phyloP scores from a whole-genome alignment of 2,888 invertebrate species.

The Caenorhabditis wallacei region DNA sequence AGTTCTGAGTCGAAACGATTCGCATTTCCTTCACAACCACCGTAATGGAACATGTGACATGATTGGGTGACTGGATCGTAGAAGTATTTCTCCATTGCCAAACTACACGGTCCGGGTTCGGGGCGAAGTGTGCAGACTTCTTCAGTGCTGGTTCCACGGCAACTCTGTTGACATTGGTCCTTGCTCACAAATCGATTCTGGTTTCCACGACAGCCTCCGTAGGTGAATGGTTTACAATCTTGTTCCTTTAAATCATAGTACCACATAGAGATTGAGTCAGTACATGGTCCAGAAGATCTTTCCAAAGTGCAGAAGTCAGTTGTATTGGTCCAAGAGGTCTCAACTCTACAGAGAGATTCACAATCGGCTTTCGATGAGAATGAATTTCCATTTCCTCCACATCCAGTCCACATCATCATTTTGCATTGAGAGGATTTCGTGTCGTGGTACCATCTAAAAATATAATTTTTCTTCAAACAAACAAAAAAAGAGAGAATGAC shows the following conservation, averaged over 20 bases:
- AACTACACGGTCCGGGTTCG: constrained; percentile 74
- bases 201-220: constrained; percentile 82
- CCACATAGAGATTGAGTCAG: constrained; percentile 80
- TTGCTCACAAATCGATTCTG: constrained; percentile 70
- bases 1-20: constrained; percentile 67
- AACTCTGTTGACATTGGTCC: constrained; percentile 60
- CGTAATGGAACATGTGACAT: constrained; percentile 78
- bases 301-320: constrained; percentile 56
- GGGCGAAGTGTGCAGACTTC: constrained; percentile 74
- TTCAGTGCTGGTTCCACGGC: constrained; percentile 23
- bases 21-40: constrained; percentile 79
- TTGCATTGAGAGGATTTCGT: constrained; percentile 69
- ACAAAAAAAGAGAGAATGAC: not conserved
- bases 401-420: constrained; percentile 81
- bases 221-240: constrained; percentile 79
- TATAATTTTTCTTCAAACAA: not conserved
- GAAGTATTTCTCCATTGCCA: constrained; percentile 72
- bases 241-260: constrained; percentile 71
- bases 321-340: constrained; percentile 53
- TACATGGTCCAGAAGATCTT: constrained; percentile 79
- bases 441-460: constrained; percentile 79
- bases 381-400: constrained; percentile 82
- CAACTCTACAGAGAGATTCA: constrained; percentile 76
- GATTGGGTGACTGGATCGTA: constrained; percentile 74
- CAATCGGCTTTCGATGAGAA: constrained; percentile 79